Evolutionary conservation across 2,113 vertebrate species (phyloP).

Genomic region (Cyprinodon tularosa): DNA sequence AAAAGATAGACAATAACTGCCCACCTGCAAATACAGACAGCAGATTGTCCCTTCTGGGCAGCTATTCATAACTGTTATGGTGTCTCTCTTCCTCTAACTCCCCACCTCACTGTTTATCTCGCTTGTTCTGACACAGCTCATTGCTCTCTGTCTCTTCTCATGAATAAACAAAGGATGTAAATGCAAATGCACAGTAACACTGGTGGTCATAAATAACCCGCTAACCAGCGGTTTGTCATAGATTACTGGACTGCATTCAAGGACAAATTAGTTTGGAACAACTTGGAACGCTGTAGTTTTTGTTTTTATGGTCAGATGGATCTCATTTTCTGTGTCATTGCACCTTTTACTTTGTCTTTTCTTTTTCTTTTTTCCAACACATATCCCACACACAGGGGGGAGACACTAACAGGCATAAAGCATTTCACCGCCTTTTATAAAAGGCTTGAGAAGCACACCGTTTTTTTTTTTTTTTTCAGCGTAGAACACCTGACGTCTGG

Average conservation of each 20-base stretch:
- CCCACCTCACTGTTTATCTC: constrained; percentile 21
- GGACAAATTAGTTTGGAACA: constrained; percentile 13
- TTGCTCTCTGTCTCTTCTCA: constrained; percentile 18
- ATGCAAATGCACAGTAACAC: constrained; percentile 16
- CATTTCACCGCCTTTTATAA: constrained; percentile 53
- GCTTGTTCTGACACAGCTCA: constrained; percentile 9
- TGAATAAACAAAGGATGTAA: constrained; percentile 8
- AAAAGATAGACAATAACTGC: constrained; percentile 33
- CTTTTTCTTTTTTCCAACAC: background rate
- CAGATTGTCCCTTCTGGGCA: constrained; percentile 38
- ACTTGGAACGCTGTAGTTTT: constrained; percentile 15
- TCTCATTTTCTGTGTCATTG: constrained; percentile 11
- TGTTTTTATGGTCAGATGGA: constrained; percentile 19
- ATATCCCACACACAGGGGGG: constrained; percentile 21
- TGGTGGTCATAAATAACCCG: constrained; percentile 32
- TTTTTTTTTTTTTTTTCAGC: constrained; percentile 46
- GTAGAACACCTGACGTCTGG: constrained; percentile 47
- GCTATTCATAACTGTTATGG: constrained; percentile 11
- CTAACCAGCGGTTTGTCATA: constrained; percentile 13
- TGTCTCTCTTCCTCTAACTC: constrained; percentile 1
- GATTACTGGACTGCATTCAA: background rate
- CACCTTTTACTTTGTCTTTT: background rate
- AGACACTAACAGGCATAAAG: constrained; percentile 36
- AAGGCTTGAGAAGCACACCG: constrained; percentile 39
- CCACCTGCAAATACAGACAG: constrained; percentile 45